Evolutionary conservation across 2,797 vertebrate genomes (phyloP), one percentile per base, ranked within the genome.

Genomic region (Florisuga fusca): DNA sequence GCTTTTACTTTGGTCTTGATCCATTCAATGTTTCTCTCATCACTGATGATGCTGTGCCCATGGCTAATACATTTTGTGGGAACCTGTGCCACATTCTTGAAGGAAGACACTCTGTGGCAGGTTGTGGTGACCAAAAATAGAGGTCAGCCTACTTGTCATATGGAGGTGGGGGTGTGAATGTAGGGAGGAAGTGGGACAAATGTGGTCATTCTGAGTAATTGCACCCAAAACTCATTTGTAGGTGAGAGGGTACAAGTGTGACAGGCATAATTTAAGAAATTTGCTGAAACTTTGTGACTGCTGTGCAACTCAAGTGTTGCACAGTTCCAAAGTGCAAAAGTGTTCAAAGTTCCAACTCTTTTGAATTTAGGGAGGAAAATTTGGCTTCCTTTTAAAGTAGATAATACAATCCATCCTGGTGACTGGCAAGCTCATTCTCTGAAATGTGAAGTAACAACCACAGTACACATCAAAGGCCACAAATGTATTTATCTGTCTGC

Each of bases 11-110:
- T 76, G 29, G 4, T 38, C 29, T 51, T 76, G 48, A 64, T 45
- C 63, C 41, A 46, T 33, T 34, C 58, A 15, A 1, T 17, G 38
- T 21, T 90, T 26, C 27, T 80, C 6, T 33, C 48, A 7, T 7
- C 55, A 17, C 0, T 7, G 33, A 4, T 14, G 19, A 1, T 19
- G 48, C n/a, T 61, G 36, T 58, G 73, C n/a, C 50, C 5, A 0
- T 53, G 51, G 36, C n/a, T 93, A 15, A 8, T 53, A 8, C 11
- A 3, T 31, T 72, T 81, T 69, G 12, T 51, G 41, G 59, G n/a
- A 68, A 54, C 20, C 62, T 38, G 8, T 91, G 66, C 55, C 38
- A 27, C 53, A 1, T 45, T 51, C 48, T 72, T 66, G 54, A 50
- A 72, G 43, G 41, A 31, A 68, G 43, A 6, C 18, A 17, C 38